phyloP scores from a whole-genome alignment of 2,797 vertebrate species.

The Ctenopoma multispine region DNA sequence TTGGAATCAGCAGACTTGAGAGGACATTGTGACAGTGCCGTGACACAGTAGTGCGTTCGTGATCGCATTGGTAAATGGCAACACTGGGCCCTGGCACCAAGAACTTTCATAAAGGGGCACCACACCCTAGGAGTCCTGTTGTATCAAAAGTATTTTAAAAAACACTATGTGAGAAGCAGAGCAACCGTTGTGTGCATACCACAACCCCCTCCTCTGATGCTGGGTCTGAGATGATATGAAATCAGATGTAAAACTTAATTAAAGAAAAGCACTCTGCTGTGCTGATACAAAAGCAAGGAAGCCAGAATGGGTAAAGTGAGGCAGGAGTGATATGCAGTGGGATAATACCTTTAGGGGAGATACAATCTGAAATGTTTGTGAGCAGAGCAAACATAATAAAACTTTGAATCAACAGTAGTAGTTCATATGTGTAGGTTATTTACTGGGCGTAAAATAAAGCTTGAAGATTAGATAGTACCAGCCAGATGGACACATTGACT shows the following conservation, averaged over 20 bases:
- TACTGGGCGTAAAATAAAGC: slow-evolving; percentile 6
- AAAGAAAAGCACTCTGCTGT: slow-evolving; percentile 58
- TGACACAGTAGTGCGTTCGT: slow-evolving; percentile 13
- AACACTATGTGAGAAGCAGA: too few relatives aligned
- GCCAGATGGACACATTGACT: not conserved
- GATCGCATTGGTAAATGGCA: slow-evolving; percentile 32
- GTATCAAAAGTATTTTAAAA: too few relatives aligned
- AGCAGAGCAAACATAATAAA: slow-evolving; percentile 31
- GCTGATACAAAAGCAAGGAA: slow-evolving; percentile 43
- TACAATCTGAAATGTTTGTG: slow-evolving; percentile 39
- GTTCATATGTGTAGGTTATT: slow-evolving; percentile 23
- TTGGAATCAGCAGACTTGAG: slow-evolving; percentile 66
- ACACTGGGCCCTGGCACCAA: not conserved
- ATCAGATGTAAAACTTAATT: slow-evolving; percentile 72
- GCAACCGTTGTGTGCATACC: too few relatives aligned
- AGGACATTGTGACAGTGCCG: slow-evolving; percentile 47
- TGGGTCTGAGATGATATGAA: slow-evolving; percentile 46
- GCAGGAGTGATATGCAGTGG: slow-evolving; percentile 40
- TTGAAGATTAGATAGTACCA: not conserved
- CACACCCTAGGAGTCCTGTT: too few relatives aligned
- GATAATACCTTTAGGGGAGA: slow-evolving; percentile 20
- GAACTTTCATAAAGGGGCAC: not conserved
- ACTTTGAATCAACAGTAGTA: slow-evolving; percentile 46
- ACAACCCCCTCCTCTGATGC: slow-evolving; percentile 9
- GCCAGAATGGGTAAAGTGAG: slow-evolving; percentile 22